These are phyloP conservation scores for Emydura subglobosa DNA, from an alignment of 2,113 vertebrate genomes.

Conservation along the genomic window DNA sequence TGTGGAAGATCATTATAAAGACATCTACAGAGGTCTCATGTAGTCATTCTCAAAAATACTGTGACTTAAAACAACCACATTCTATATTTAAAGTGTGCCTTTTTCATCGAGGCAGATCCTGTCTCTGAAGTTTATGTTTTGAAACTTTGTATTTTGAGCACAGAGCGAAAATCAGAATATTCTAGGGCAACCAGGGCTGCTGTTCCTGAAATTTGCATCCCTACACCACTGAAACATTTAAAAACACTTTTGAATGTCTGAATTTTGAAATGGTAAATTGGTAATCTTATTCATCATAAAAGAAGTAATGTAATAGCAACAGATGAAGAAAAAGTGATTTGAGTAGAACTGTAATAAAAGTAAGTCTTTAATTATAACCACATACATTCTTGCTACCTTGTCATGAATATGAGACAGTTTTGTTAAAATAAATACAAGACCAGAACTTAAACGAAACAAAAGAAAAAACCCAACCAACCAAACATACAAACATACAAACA, in stretches of 20 bases:
- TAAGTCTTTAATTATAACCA: background rate
- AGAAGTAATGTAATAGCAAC: background rate
- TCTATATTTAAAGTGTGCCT: background rate
- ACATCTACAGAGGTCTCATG: constrained; percentile 37
- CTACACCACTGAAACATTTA: background rate
- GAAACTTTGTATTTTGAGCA: background rate
- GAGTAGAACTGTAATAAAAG: background rate
- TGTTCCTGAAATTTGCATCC: background rate
- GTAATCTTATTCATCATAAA: background rate
- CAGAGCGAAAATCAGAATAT: background rate
- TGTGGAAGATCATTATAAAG: constrained; percentile 64
- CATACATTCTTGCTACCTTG: background rate
- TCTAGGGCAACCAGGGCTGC: rapidly evolving
- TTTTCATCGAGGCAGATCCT: background rate
- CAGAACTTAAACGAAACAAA: background rate
- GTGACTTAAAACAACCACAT: constrained; percentile 2
- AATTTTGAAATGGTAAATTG: background rate
- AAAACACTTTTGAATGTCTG: background rate
- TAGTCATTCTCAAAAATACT: constrained; percentile 40
- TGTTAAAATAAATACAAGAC: background rate
- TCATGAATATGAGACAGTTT: background rate
- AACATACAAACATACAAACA: background rate
- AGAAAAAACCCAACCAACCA: too few relatives aligned
- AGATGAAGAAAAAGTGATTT: background rate
- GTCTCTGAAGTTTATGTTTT: background rate